phyloP scores from a whole-genome alignment of 2,113 vertebrate species.

The Ceyx melanurus region DNA sequence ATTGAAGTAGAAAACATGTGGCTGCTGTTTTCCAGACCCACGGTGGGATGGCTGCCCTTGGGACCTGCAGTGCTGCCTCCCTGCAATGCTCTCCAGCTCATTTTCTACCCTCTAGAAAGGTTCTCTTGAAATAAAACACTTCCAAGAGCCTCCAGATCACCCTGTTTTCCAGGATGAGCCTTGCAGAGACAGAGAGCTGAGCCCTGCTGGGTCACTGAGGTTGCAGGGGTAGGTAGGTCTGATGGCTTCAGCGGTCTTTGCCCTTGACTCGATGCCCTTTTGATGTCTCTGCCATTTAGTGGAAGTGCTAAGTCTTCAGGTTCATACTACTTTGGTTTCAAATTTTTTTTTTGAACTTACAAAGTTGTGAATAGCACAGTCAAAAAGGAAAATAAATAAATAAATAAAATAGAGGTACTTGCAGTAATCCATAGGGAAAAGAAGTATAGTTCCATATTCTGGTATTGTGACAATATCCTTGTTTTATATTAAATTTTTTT shows the following conservation, averaged over 20 bases:
- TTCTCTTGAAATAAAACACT: slow-evolving; percentile 28
- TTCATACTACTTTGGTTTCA: slow-evolving; percentile 75
- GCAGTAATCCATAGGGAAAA: slow-evolving; percentile 76
- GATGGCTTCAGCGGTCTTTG: slow-evolving; percentile 65
- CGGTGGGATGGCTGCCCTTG: slow-evolving; percentile 64
- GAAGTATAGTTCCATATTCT: slow-evolving; percentile 78
- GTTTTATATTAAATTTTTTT: slow-evolving; percentile 83
- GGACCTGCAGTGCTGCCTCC: slow-evolving; percentile 65
- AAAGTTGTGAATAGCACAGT: slow-evolving; percentile 80
- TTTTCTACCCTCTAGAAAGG: slow-evolving; percentile 6
- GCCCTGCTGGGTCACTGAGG: slow-evolving; percentile 7
- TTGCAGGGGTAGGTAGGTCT: slow-evolving; percentile 74
- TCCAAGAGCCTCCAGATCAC: slow-evolving; percentile 5
- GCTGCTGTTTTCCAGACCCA: slow-evolving; percentile 76
- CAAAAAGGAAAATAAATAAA: background rate
- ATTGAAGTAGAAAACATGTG: slow-evolving; percentile 76
- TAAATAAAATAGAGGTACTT: slow-evolving; percentile 61
- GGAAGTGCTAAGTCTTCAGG: slow-evolving; percentile 80
- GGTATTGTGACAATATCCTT: slow-evolving; percentile 84
- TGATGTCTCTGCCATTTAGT: slow-evolving; percentile 79
- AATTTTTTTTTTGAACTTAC: slow-evolving; percentile 73
- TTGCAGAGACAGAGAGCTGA: slow-evolving; percentile 37
- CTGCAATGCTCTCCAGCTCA: slow-evolving; percentile 45
- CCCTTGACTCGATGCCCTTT: slow-evolving; percentile 71
- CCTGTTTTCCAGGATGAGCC: slow-evolving; percentile 51